phyloP scores from a whole-genome alignment of 2,888 invertebrate species.

The Amphipoea lucens region DNA sequence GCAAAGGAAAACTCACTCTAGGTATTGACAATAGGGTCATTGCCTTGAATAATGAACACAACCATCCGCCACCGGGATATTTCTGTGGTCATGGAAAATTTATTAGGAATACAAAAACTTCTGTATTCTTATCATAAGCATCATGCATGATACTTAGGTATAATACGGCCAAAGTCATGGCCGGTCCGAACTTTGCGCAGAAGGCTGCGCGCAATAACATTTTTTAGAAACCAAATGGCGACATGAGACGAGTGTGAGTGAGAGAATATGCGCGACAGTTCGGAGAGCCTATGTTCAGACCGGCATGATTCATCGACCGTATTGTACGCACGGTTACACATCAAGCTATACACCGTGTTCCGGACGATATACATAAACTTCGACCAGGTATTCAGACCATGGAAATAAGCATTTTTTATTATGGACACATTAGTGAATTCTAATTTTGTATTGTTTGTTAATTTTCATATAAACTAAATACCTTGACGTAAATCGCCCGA shows the following conservation, averaged over 20 bases:
- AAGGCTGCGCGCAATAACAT: background rate
- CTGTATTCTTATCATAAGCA: background rate
- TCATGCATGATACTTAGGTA: background rate
- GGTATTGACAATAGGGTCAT: conserved; percentile 15
- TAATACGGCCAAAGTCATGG: background rate
- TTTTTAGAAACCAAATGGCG: background rate
- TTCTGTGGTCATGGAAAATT: conserved; percentile 29
- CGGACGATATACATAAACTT: too few species aligned
- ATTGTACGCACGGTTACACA: background rate
- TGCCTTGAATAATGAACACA: conserved; percentile 28
- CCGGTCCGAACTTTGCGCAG: background rate
- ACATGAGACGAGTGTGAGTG: background rate
- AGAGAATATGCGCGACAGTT: background rate
- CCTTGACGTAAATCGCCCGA: too few species aligned
- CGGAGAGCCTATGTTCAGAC: background rate
- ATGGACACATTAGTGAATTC: too few species aligned
- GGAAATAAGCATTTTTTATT: too few species aligned
- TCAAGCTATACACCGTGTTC: too few species aligned
- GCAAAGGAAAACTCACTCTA: conserved; percentile 40
- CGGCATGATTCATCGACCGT: background rate
- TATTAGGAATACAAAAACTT: conserved; percentile 16
- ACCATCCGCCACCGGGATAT: conserved; percentile 41
- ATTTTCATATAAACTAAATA: too few species aligned
- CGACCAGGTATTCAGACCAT: too few species aligned
- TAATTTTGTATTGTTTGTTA: too few species aligned